phyloP scores from a whole-genome alignment of 2,888 invertebrate species.

The Eilema sororculum region DNA sequence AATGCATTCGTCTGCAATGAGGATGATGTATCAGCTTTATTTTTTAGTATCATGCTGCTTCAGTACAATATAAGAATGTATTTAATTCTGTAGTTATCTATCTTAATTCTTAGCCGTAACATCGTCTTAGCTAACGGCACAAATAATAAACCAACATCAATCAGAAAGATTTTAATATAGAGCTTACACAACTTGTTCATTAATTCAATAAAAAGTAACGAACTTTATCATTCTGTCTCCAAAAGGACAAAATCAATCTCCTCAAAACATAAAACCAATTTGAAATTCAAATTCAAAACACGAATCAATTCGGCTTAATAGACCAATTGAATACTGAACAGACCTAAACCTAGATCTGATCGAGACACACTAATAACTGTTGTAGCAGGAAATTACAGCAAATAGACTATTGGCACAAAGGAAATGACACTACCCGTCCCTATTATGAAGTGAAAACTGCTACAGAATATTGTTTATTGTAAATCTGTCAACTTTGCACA shows the following conservation, averaged over 20 bases:
- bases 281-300: constrained; percentile 45
- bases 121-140: constrained; percentile 6
- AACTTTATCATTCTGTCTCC: constrained; percentile 27
- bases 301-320: constrained; percentile 36
- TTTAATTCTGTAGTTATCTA: neutral
- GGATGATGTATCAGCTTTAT: neutral
- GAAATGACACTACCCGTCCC: constrained; percentile 65
- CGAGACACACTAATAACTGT: constrained; percentile 61
- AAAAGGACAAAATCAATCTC: constrained; percentile 34
- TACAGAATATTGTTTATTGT: constrained; percentile 31
- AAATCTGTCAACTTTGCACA: constrained; percentile 28
- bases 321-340: constrained; percentile 31
- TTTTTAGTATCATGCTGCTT: neutral
- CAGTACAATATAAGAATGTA: neutral
- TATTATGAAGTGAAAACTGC: constrained; percentile 53
- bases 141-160: constrained; percentile 16
- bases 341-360: constrained; percentile 58
- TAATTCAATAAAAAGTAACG: constrained; percentile 11
- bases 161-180: constrained; percentile 7
- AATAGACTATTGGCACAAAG: constrained; percentile 75
- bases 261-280: constrained; percentile 50
- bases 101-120: constrained; percentile 11
- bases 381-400: constrained; percentile 71
- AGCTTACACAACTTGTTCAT: constrained; percentile 16
- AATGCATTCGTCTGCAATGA: neutral